These are phyloP conservation scores for Nomada fabriciana DNA, from an alignment of 2,888 invertebrate species.

Conservation along the genomic window DNA sequence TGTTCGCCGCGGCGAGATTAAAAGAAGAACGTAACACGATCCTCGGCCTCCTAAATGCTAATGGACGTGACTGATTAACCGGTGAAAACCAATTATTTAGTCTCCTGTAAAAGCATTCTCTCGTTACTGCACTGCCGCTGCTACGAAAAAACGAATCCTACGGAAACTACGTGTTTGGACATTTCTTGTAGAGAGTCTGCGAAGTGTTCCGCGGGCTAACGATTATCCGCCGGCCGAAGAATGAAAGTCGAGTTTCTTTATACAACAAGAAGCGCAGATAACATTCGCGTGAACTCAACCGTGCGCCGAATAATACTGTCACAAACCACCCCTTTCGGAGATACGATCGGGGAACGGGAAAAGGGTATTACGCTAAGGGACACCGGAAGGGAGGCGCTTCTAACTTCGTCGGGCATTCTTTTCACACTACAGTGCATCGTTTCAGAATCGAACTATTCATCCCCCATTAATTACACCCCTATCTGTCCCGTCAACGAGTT, in stretches of 20 bases:
- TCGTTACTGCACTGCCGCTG: too few relatives aligned
- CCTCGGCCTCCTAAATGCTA: too few relatives aligned
- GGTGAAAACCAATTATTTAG: too few relatives aligned
- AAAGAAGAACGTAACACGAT: too few relatives aligned
- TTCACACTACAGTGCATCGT: neutral
- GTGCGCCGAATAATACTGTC: constrained; percentile 35
- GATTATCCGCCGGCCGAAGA: constrained; percentile 14
- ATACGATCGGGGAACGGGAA: constrained; percentile 39
- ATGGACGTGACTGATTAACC: too few relatives aligned
- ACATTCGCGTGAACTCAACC: constrained; percentile 28
- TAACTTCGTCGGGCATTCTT: constrained; percentile 29
- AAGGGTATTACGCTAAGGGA: constrained; percentile 33
- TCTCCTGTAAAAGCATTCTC: too few relatives aligned
- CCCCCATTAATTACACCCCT: constrained; percentile 23
- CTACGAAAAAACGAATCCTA: too few relatives aligned
- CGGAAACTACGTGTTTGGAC: too few relatives aligned
- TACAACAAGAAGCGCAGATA: constrained; percentile 25
- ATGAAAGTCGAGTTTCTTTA: constrained; percentile 32
- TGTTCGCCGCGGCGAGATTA: too few relatives aligned
- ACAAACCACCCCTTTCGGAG: constrained; percentile 44
- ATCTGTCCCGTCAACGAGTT: constrained; percentile 5
- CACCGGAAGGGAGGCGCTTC: constrained; percentile 32
- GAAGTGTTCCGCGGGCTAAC: neutral
- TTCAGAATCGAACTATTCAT: constrained; percentile 12
- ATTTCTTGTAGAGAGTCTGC: neutral